Evolutionary conservation across 2,797 vertebrate species (phyloP), one percentile per base, ranked within the genome.

Genomic region (Nothura maculosa): DNA sequence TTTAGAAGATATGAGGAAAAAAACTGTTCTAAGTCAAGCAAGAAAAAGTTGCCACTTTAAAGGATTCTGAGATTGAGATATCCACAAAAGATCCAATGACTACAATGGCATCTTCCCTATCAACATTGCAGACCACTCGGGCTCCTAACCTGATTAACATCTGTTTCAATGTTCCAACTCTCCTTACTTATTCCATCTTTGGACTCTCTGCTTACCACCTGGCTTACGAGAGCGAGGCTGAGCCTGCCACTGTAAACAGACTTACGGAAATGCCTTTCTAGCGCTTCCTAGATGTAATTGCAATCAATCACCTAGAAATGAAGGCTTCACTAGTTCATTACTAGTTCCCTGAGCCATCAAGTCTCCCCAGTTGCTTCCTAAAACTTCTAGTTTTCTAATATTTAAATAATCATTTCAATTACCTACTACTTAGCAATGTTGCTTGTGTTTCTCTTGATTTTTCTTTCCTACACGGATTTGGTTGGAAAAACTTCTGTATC

Each of bases 381-480:
- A 88, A 89, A 63, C n/a, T 77, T 92, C 60, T 55, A 74, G 67
- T 85, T 92, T 88, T 89, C 79, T 79, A 90, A 73, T 94, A 93
- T 85, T 95, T 89, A 95, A 95, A 83, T 89, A 92, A 91, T 27
- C 42, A 89, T 95, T 96, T 95, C 30, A 80, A 91, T 95, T 90
- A 94, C 70, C 27, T 85, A 81, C 78, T 88, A 80, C 62, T 92
- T 93, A 87, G 63, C 32, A 83, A 72, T 17, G 24, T 85, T 93
- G 62, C 28, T 85, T 78, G 68, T 55, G 27, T 85, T 93, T 94
- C 69, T 87, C 72, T 92, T 77, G 62, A 88, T 82, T 96, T 92
- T 89, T 75, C 48, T 75, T 73, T 77, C 34, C 78, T 90, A 62
- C 47, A 78, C 34, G 38, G 92, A 81, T 30, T 77, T 81, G 28